These are phyloP conservation scores for Anoplopoma fimbria DNA, from an alignment of 2,113 vertebrate species.

Conservation along the genomic window DNA sequence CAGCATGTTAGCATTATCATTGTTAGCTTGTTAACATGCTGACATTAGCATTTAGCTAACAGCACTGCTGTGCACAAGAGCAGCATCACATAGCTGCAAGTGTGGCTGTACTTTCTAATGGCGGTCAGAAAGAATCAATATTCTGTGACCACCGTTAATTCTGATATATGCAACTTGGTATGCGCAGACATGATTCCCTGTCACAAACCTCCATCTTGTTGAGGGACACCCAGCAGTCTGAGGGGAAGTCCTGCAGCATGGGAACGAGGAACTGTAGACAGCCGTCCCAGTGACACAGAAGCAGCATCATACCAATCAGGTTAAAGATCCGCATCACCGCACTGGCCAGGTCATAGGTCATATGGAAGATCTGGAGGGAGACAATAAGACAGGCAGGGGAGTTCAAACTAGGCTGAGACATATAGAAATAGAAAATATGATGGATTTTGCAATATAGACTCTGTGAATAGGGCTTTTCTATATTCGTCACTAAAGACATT, in stretches of 20 bases:
- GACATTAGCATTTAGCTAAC: neutral
- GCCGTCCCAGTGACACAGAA: conserved; percentile 97
- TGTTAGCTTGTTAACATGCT: neutral
- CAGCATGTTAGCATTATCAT: neutral
- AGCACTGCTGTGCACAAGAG: neutral
- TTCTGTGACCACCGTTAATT: conserved; percentile 16
- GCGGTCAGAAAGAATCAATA: conserved; percentile 14
- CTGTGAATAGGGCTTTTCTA: neutral
- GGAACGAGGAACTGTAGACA: conserved; percentile 98
- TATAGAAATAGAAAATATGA: neutral
- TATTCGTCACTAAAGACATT: neutral
- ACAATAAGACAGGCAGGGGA: conserved; percentile 13
- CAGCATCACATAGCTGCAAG: neutral
- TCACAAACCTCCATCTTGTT: conserved; percentile 95
- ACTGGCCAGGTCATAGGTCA: conserved; percentile 98
- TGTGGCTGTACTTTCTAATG: conserved; percentile 24
- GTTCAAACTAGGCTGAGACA: conserved; percentile 18
- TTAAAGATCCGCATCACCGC: conserved; percentile 97
- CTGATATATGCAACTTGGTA: neutral
- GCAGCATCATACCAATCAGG: conserved; percentile 97
- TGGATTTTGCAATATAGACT: conserved; percentile 4
- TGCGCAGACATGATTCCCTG: conserved; percentile 3
- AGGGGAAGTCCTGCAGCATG: conserved; percentile 98
- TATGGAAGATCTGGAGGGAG: conserved; percentile 92
- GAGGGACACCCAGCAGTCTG: conserved; percentile 97